Evolutionary conservation across 2,888 invertebrate species (phyloP).

Genomic region (Gisinianus flammeolus): DNA sequence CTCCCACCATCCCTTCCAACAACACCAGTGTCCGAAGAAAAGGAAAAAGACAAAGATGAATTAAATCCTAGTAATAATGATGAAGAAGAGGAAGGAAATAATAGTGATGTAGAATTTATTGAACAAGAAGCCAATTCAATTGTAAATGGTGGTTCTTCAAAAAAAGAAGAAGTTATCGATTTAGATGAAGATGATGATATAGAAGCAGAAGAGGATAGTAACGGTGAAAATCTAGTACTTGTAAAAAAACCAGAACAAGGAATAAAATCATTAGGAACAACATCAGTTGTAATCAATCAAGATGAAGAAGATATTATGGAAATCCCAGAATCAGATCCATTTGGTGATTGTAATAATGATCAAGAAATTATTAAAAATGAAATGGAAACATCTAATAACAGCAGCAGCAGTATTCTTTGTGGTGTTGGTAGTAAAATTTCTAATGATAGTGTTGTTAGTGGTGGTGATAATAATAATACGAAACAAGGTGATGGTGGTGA

Average conservation of each 20-base stretch:
- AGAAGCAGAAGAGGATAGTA: neutral
- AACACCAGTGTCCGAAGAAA: neutral
- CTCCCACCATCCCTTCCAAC: neutral
- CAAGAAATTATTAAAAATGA: conserved; percentile 17
- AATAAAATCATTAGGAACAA: too few species aligned
- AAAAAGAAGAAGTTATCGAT: conserved; percentile 6
- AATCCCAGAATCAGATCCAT: conserved; percentile 44
- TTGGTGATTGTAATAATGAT: conserved; percentile 18
- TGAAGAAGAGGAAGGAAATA: conserved; percentile 31
- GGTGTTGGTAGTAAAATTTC: conserved; percentile 23
- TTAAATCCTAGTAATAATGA: conserved; percentile 2
- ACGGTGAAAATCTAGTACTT: too few species aligned
- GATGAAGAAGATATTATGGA: conserved; percentile 49
- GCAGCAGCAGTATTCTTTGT: too few species aligned
- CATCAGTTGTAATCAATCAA: too few species aligned
- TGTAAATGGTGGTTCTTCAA: neutral
- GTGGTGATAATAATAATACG: conserved; percentile 61
- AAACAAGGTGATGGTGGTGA: too few species aligned
- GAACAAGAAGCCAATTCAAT: conserved; percentile 15
- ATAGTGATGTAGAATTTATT: conserved; percentile 32
- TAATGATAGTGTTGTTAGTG: conserved; percentile 57
- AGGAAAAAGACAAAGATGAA: neutral
- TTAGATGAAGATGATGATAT: neutral
- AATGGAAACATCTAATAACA: neutral
- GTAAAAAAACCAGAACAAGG: too few species aligned